Percentiles rank a stretch among this genome's conserved stretches.
Evolutionary conservation across 2,113 vertebrate genomes (phyloP).

Genomic region (Campylomormyrus tamandua): DNA sequence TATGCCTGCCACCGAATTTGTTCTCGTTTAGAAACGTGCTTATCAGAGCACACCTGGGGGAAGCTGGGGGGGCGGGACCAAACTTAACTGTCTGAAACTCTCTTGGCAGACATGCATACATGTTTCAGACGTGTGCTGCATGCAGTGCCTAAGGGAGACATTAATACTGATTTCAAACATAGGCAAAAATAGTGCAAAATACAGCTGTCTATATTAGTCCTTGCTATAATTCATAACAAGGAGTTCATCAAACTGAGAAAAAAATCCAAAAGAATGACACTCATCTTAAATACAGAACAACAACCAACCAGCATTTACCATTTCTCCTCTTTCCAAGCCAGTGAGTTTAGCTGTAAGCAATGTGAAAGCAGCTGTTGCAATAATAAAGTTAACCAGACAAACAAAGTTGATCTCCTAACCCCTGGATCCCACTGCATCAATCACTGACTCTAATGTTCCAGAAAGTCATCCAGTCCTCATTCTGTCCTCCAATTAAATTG

Average conservation of each 20-base stretch:
- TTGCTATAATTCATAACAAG: neutral
- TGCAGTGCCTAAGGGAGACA: neutral
- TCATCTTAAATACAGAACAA: neutral
- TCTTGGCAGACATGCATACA: neutral
- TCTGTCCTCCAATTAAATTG: neutral
- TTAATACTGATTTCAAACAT: neutral
- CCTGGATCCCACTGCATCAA: neutral
- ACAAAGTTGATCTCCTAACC: neutral
- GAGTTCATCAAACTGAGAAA: neutral
- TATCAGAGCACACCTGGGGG: constrained; percentile 62
- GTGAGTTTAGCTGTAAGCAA: neutral
- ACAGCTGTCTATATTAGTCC: neutral
- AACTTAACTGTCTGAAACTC: neutral
- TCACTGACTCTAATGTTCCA: neutral
- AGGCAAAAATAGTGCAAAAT: neutral
- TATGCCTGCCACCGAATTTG: constrained; percentile 54
- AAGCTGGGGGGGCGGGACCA: constrained; percentile 17
- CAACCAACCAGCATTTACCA: neutral
- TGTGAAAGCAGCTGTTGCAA: neutral
- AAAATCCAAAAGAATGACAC: neutral
- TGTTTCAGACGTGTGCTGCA: neutral
- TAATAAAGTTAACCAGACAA: neutral
- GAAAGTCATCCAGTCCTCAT: neutral
- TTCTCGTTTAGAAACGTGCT: constrained; percentile 62
- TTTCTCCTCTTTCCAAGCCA: neutral